Evolutionary conservation across 2,888 invertebrate species (phyloP), one percentile per base, ranked within the genome.

Genomic region (Sepiola atlantica): DNA sequence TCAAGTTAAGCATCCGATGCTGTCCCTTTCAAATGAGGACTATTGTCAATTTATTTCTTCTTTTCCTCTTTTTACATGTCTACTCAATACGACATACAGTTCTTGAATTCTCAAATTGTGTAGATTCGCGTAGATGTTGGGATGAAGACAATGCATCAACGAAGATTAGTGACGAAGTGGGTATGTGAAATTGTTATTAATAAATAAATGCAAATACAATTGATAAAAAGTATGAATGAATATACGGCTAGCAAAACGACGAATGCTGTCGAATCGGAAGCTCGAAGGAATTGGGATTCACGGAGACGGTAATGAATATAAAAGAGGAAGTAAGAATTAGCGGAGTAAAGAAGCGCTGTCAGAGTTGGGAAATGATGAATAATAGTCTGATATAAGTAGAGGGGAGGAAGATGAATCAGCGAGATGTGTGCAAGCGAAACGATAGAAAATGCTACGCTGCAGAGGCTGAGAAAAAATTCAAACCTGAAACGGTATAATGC

Each of bases 281-380:
- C 77, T 77, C n/a, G 77, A n/a, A n/a, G n/a, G 77, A n/a, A 77
- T 12, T 12, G 77, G 77, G 77, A 77, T n/a, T n/a, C 77, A n/a
- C n/a, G 77, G 77, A 77, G n/a, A 77, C 77, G 28, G 14, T 77
- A 77, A 77, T 77, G 77, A 77, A 77, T 77, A 77, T 77, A 77
- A 77, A 61, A 77, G 77, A 77, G 77, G 77, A 77, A 77, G n/a
- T n/a, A 77, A 77, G 77, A 77, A 77, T 77, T 77, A 77, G 77
- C 77, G 1, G 77, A 77, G n/a, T 77, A 77, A 77, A n/a, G 77
- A 77, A 77, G n/a, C 28, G 77, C 77, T 77, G 77, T 77, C 77
- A 77, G 77, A 77, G 28, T 77, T n/a, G n/a, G 77, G 77, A 77
- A 77, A 77, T 77, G 28, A 77, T 77, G n/a, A 77, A 77, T 77